Base-by-base conservation (phyloP, 2,888 invertebrate genomes). In the Matsumyia berberina region DNA sequence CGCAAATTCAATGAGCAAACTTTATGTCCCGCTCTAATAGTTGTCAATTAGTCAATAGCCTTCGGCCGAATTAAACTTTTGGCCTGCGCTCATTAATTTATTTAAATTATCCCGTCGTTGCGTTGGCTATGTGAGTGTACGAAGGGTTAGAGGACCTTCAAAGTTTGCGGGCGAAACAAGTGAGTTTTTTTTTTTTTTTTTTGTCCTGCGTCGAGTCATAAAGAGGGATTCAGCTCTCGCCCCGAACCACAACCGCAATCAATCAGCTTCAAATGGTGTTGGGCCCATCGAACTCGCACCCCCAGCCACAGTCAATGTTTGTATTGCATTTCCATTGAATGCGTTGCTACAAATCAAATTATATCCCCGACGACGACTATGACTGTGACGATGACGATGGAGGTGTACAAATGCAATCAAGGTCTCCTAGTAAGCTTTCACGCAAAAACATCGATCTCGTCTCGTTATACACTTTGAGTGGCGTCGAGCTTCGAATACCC, bases 31-130 rank as follows among this genome's bases (percentile, higher is more conserved):
- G 79, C 74, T 80, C 85, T 80, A 85, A 85, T 80, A 85, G 85
- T 85, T 85, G 85, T 80, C 85, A 85, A 85, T 85, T 85, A 85
- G 85, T 85, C 85, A 85, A 85, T 85, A 80, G 74, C 85, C 85
- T 76, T 80, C 39, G 76, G 80, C 31, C 53, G 79, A 85, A 85
- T 85, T 74, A 70, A 76, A 76, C 80, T 80, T 77, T 85, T 70
- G 73, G 73, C 79, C 73, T 69, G 69, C 79, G 79, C 79, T 83
- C 83, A 83, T 83, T 83, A 83, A 83, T 83, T 83, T 83, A 83
- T 83, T 83, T 79, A 79, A 83, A 83, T 83, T 83, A 72, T 78
- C 78, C 78, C 9, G 35, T 37, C 60, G 35, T n/a, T 33, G 39
- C 49, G 64, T 46, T 37, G 19, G 58, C 35, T 29, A 31, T n/a